Conservation (phyloP, 2,113 vertebrate species). For the mouse (Mus musculus) region GRCm39 chr3:152874001-152874500, state of each 20-base stretch:
- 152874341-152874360: background rate
- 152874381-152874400: background rate
- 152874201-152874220: background rate
- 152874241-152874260: background rate
- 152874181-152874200: background rate
- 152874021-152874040: background rate
- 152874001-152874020: background rate
- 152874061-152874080: fast-evolving
- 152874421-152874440: background rate
- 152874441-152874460: background rate
- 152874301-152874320: background rate
- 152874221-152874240: background rate
- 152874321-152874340: background rate
- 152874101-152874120: fast-evolving
- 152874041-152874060: background rate
- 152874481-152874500: background rate
- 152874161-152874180: too few species aligned
- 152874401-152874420: background rate
- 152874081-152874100: too few species aligned
- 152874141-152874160: background rate
- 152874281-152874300: background rate
- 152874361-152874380: background rate
- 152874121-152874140: background rate
- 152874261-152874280: background rate
- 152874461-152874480: background rate